Conservation (phyloP, 2,113 vertebrate genomes). For the Chionodraco myersi region DNA sequence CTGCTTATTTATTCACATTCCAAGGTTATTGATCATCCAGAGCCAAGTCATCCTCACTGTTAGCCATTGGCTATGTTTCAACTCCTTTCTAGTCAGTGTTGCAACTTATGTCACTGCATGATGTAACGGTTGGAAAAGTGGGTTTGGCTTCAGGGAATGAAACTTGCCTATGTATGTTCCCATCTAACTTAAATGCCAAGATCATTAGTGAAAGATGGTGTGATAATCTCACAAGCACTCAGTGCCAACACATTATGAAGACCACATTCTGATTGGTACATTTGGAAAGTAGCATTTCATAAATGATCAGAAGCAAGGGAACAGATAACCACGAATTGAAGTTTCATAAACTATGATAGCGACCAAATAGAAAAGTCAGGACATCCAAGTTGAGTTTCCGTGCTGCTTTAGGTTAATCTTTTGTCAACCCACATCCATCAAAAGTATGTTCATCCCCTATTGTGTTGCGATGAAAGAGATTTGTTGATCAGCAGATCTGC, state of each 20-base stretch:
- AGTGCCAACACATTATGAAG: not conserved
- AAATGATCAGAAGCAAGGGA: not conserved
- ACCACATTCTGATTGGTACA: rapidly evolving
- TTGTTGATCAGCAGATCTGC: conserved; percentile 49
- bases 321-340: not conserved
- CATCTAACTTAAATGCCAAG: not conserved
- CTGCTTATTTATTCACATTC: not conserved
- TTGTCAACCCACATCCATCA: conserved; percentile 20
- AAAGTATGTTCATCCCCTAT: conserved; percentile 22
- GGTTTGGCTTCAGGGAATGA: not conserved
- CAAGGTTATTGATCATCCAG: conserved; percentile 26
- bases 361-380: conserved; percentile 28
- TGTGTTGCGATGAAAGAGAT: conserved; percentile 66
- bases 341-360: not conserved
- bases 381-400: conserved; percentile 12
- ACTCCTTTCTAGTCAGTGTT: no score
- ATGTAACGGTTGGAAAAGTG: no score
- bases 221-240: not conserved
- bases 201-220: not conserved
- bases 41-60: not conserved
- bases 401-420: conserved; percentile 27
- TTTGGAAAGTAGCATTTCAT: not conserved
- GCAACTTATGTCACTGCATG: no score
- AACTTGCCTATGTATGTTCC: not conserved
- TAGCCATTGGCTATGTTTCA: no score